Base-by-base conservation (phyloP, 2,113 vertebrate species). In the Smithornis capensis region DNA sequence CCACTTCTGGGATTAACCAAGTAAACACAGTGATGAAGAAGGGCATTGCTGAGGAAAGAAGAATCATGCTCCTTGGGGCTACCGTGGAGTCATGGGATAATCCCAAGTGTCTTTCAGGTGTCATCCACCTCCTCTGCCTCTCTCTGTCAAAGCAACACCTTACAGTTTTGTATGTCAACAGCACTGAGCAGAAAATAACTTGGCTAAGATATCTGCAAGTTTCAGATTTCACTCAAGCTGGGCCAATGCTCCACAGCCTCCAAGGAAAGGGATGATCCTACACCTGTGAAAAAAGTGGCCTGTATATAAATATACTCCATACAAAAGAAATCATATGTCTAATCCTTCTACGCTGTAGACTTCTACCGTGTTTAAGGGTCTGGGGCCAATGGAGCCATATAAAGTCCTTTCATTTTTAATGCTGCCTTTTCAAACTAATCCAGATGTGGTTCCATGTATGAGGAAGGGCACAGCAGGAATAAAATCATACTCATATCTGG, bases 1-100 rank as follows among this genome's bases (percentile, higher is more conserved):
- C 49, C 79, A 80, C 78, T 88, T 94, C 63, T 91, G 60, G 50
- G 79, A 94, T 90, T 93, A 94, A 75, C 65, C 55, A 83, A 63
- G 64, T 56, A 88, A 87, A 82, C n/a, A 50, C 0, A 0, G 45
- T 47, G 84, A 87, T 50, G 82, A 90, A 83, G 70, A n/a, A 83
- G 70, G 45, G 63, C 82, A 94, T 55, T 2, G 1, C 64, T 6
- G 9, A 56, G 3, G 11, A 70, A 95, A 94, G 42, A 47, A 47
- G 88, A 94, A 95, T 89, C 56, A 12, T 4, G 4, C 19, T 87
- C 87, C 94, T 85, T 3, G 6, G 67, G 93, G 92, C 89, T 87
- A 73, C 0, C 7, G 67, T 1, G 17, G 78, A 91, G 50, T 50
- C 87, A 63, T 3, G 0, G 47, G 22, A 80, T 83, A 88, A 94